Evolutionary conservation across 2,888 invertebrate species (phyloP).

Genomic region (Orthosia gracilis): DNA sequence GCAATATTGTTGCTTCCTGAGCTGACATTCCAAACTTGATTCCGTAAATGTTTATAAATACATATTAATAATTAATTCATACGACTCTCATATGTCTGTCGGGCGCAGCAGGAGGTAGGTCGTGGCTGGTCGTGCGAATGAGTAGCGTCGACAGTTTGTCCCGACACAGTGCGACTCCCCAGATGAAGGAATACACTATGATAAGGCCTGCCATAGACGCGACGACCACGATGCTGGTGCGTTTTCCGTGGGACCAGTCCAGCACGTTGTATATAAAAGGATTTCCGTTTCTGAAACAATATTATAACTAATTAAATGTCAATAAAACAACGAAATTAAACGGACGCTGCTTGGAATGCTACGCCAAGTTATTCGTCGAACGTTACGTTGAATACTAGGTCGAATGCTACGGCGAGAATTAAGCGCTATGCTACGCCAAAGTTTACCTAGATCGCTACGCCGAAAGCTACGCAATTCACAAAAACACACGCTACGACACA

Average conservation of each 20-base stretch:
- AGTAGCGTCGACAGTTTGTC: slow-evolving; percentile 76
- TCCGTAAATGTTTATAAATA: slow-evolving; percentile 19
- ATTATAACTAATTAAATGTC: neutral
- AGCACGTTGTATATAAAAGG: slow-evolving; percentile 94
- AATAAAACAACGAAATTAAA: neutral
- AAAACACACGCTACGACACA: too few relatives aligned
- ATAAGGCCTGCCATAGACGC: slow-evolving; percentile 76
- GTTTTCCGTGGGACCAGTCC: slow-evolving; percentile 93
- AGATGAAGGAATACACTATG: slow-evolving; percentile 76
- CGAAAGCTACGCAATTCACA: too few relatives aligned
- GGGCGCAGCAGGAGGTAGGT: slow-evolving; percentile 75
- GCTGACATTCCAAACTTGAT: slow-evolving; percentile 21
- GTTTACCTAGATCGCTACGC: too few relatives aligned
- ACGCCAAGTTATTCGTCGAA: too few relatives aligned
- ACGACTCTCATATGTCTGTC: slow-evolving; percentile 69
- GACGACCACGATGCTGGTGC: slow-evolving; percentile 87
- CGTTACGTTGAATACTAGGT: too few relatives aligned
- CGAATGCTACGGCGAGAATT: too few relatives aligned
- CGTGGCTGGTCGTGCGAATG: slow-evolving; percentile 78
- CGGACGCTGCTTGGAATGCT: too few relatives aligned
- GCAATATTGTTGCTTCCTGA: slow-evolving; percentile 1
- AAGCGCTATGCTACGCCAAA: too few relatives aligned
- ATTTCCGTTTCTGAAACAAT: slow-evolving; percentile 88
- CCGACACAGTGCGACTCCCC: slow-evolving; percentile 76
- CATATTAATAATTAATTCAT: slow-evolving; percentile 51